Conservation (phyloP, 2,113 vertebrate species). For the Chauna torquata region DNA sequence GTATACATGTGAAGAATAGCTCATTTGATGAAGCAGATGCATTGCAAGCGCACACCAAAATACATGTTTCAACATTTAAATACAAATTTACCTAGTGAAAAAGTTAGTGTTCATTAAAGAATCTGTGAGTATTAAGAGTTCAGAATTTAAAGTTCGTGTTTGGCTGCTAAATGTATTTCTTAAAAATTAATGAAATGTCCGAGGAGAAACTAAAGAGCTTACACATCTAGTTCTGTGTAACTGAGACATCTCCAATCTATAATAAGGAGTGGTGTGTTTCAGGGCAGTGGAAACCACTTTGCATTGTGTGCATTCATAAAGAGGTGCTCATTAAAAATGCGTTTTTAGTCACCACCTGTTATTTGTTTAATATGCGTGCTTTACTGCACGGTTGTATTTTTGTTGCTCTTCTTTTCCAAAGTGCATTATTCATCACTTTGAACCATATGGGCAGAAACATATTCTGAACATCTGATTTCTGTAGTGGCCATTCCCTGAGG, state of each 20-base stretch:
- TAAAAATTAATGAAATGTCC: neutral
- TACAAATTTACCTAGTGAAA: neutral
- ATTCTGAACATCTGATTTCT: conserved; percentile 50
- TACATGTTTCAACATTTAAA: neutral
- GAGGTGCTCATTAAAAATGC: conserved; percentile 42
- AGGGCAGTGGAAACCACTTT: conserved; percentile 23
- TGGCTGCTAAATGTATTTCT: neutral
- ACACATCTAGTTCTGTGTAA: neutral
- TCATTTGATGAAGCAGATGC: neutral
- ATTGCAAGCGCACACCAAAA: conserved; percentile 14
- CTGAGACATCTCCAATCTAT: neutral
- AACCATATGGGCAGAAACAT: conserved; percentile 36
- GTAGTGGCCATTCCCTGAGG: conserved; percentile 20
- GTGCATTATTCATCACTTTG: conserved; percentile 42
- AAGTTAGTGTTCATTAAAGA: neutral
- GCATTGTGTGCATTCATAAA: neutral
- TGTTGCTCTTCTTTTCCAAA: conserved; percentile 1
- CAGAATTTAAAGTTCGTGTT: neutral
- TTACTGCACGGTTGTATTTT: neutral
- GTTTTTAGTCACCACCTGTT: conserved; percentile 49
- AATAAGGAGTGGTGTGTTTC: neutral
- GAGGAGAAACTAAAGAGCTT: neutral
- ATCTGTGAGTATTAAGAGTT: neutral
- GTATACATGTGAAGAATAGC: neutral
- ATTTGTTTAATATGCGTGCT: conserved; percentile 35